Base-by-base conservation (phyloP, 2,888 invertebrate genomes). In the Conistra vaccinii region DNA sequence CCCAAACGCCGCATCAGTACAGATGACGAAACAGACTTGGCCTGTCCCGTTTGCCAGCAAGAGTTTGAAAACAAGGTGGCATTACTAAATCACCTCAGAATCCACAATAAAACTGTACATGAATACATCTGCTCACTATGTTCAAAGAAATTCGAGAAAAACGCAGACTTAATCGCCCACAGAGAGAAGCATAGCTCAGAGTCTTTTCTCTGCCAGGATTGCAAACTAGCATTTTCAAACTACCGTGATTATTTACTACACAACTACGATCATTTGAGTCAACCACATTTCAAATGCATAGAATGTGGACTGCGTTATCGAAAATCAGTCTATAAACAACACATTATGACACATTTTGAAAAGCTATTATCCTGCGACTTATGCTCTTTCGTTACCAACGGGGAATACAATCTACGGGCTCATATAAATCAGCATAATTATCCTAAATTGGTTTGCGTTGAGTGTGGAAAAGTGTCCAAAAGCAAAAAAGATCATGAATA, bases 181-280 rank as follows among this genome's bases (percentile, higher is more conserved):
- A 91, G 90, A 71, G 23, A 26, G 0, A 14, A 63, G 0, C 92
- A 91, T 26, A 75, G 53, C 0, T 20, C 68, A 5, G 87, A 89
- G 39, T 69, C 76, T 3, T 78, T 78, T 3, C 83, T 90, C 0
- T 92, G 91, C 7, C 66, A 80, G 2, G 23, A 42, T 35, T 91
- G 91, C 39, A 79, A 89, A 70, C 55, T 87, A 1, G 89, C 89
- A 0, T 92, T 89, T n/a, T 85, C 89, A 0, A 75, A 88, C n/a
- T 88, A 90, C 48, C 73, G 84, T 0, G 88, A 90, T 3, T 91
- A 76, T 20, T 35, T 90, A 3, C 58, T 83, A 0, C 91, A 91
- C 23, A 76, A 84, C 7, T 20, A 83, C 1, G 72, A 35, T 0
- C 91, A 91, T 48, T n/a, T 53, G 3, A 76, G 68, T 0, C 39